Percentiles rank a stretch among this genome's conserved stretches.
These are phyloP conservation scores for Rhinichthys klamathensis DNA, from an alignment of 2,113 vertebrate species.

Conservation along the genomic window DNA sequence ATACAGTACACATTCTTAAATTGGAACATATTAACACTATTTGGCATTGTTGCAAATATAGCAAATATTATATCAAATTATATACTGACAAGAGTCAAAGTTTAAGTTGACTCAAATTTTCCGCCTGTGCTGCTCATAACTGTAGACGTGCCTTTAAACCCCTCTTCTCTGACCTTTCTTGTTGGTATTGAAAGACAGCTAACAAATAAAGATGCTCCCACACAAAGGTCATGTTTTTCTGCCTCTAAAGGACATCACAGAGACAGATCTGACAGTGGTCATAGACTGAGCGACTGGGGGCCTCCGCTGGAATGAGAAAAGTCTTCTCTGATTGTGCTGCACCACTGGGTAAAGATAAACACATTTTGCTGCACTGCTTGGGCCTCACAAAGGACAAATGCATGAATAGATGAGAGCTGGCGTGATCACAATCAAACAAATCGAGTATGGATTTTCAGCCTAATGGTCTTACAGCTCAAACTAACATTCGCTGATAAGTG, in stretches of 20 bases:
- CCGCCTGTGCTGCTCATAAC: neutral
- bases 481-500: slow-evolving; percentile 24
- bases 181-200: slow-evolving; percentile 67
- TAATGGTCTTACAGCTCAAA: slow-evolving; percentile 22
- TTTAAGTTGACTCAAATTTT: neutral
- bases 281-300: slow-evolving; percentile 55
- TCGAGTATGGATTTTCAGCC: slow-evolving; percentile 54
- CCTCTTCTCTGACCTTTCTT: slow-evolving; percentile 72
- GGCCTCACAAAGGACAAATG: slow-evolving; percentile 14
- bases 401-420: slow-evolving; percentile 38
- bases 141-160: slow-evolving; percentile 30
- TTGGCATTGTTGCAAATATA: neutral
- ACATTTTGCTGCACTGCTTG: slow-evolving; percentile 28
- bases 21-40: neutral
- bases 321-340: slow-evolving; percentile 48
- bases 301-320: slow-evolving; percentile 41
- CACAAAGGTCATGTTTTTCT: slow-evolving; percentile 73
- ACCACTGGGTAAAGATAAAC: slow-evolving; percentile 49
- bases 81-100: slow-evolving; percentile 13
- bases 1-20: too few relatives aligned
- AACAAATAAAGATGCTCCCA: slow-evolving; percentile 73
- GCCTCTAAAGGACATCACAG: slow-evolving; percentile 69
- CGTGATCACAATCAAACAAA: slow-evolving; percentile 52
- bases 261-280: slow-evolving; percentile 63
- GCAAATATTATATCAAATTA: too few relatives aligned